A percentile compares a stretch with the other conserved stretches of the same genome.
Conservation (phyloP, 1,140 invertebrate genomes). For the Anoplolepis gracilipes region DNA sequence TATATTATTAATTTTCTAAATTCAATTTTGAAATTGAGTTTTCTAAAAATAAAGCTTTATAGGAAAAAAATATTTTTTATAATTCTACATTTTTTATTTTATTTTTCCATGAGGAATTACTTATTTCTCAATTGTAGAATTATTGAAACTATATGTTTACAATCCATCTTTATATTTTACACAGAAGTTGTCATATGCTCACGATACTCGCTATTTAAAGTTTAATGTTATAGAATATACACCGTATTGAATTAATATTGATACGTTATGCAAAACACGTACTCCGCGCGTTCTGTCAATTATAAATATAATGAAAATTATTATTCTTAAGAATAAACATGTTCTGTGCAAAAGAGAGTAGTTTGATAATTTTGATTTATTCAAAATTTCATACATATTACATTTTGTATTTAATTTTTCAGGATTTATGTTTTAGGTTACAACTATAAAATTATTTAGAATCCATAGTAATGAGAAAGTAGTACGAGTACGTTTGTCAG, state of each 20-base stretch:
- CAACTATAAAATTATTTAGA: no score
- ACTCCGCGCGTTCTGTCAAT: slow-evolving; percentile 67
- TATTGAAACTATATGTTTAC: no score
- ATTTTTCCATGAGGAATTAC: no score
- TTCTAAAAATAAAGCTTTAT: no score
- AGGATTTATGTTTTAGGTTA: no score
- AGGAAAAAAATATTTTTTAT: no score
- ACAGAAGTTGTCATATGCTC: slow-evolving; percentile 50
- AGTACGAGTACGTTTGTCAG: no score
- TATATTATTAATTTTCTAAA: no score
- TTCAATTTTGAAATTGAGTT: no score
- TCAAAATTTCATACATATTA: background rate
- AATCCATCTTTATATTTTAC: slow-evolving; percentile 14
- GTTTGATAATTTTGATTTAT: background rate
- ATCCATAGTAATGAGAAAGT: no score
- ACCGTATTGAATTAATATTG: slow-evolving; percentile 36
- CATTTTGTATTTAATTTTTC: background rate
- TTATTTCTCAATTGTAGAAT: no score
- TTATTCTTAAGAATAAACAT: slow-evolving; percentile 22
- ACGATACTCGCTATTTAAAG: slow-evolving; percentile 68
- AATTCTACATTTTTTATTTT: no score
- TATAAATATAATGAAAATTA: slow-evolving; percentile 61
- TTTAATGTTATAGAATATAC: slow-evolving; percentile 55
- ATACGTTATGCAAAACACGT: slow-evolving; percentile 47
- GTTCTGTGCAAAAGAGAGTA: background rate